Evolutionary conservation across 2,797 vertebrate genomes (phyloP), one percentile per base, ranked within the genome.

Genomic region (Spinus olivaceus): DNA sequence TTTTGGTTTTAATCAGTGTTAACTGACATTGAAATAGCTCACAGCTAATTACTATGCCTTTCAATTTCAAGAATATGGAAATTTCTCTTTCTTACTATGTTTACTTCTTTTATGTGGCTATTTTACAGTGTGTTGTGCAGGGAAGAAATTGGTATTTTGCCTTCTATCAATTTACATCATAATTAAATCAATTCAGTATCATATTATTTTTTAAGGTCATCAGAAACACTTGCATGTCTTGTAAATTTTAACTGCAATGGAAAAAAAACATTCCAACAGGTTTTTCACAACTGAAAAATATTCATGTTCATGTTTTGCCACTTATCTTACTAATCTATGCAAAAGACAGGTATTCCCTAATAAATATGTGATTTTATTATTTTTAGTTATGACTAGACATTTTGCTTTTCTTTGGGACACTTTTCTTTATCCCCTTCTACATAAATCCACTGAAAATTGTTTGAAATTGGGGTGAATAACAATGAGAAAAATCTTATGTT

Each of bases 291-390:
- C 13, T 72, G 41, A 67, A 72, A 72, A 88, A 14, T 2, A 30
- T n/a, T n/a, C n/a, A n/a, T 19, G 2, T 42, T 67, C 2, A 18
- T 27, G 1, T 51, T 67, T 92, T 57, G 9, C 22, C 0, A 0
- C 7, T 84, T 46, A 10, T 63, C 16, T 54, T 79, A 18, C 8
- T 35, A 50, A 66, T 54, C 17, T 24, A 8, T 1, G 1, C 41
- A 60, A 91, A 71, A 56, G 19, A 9, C 14, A 3, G 4, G 28
- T 39, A 9, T 56, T 80, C 5, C 7, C 8, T 35, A 61, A 37
- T 27, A 63, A 4, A 20, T 18, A 46, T 2, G 3, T 42, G 25
- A 23, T 46, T 74, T 82, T 47, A 32, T 42, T 54, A 16, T 33
- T 79, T 61, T 50, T 32, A 41, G 3, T 76, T 71, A 20, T 23